phyloP scores from a whole-genome alignment of 2,888 invertebrate genomes.

The Ormyrus labotus region DNA sequence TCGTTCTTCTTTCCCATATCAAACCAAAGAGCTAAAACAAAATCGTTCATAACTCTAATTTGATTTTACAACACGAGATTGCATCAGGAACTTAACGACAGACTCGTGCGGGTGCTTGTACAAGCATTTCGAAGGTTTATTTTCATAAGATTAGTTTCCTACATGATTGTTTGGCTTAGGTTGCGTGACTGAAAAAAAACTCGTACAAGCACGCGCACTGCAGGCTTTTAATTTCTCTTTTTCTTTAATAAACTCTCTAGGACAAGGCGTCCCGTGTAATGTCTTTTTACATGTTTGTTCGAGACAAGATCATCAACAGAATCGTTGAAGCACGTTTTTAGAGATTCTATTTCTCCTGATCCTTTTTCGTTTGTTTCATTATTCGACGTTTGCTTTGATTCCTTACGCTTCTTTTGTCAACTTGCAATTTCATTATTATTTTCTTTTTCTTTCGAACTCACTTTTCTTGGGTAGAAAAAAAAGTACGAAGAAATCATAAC shows the following conservation, averaged over 20 bases:
- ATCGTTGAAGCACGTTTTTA: constrained; percentile 40
- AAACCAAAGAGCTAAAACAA: constrained; percentile 52
- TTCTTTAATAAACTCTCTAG: constrained; percentile 57
- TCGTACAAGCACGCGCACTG: constrained; percentile 48
- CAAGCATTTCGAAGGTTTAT: constrained; percentile 30
- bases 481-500: constrained; percentile 56
- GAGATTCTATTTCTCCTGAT: constrained; percentile 52
- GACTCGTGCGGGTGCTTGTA: constrained; percentile 55
- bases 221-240: constrained; percentile 37
- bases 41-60: constrained; percentile 67
- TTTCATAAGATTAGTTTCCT: not conserved
- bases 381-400: constrained; percentile 51
- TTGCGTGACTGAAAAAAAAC: constrained; percentile 29
- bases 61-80: constrained; percentile 72
- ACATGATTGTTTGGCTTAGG: constrained; percentile 15
- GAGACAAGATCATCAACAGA: constrained; percentile 48
- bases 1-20: constrained; percentile 27
- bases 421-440: constrained; percentile 31
- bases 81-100: constrained; percentile 72
- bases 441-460: constrained; percentile 39
- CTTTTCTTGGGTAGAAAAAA: constrained; percentile 53
- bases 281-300: constrained; percentile 57
- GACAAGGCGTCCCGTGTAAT: constrained; percentile 53
- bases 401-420: constrained; percentile 43
- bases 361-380: constrained; percentile 46